Conservation (phyloP, 2,113 vertebrate species). For the Megaptera novaeangliae region DNA sequence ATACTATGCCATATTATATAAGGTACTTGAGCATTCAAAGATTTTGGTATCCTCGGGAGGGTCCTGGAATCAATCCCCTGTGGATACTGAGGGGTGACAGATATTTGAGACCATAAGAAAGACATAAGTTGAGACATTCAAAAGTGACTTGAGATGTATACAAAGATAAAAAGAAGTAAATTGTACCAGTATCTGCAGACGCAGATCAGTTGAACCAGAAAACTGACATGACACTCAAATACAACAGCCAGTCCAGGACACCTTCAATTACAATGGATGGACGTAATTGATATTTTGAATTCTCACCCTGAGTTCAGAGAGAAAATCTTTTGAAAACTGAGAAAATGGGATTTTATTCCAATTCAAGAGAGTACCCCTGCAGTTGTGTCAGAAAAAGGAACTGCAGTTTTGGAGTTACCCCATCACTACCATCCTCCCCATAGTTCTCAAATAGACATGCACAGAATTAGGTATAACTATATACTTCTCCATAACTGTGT, state of each 20-base stretch:
- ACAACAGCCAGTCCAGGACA: neutral
- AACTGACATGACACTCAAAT: neutral
- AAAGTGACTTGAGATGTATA: neutral
- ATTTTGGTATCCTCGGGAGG: neutral
- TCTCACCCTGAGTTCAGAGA: neutral
- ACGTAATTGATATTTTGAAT: neutral
- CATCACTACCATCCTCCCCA: neutral
- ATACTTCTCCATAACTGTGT: neutral
- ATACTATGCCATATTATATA: neutral
- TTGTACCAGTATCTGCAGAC: neutral
- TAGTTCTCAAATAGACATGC: neutral
- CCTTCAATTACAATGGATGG: neutral
- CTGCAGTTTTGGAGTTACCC: neutral
- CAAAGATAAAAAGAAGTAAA: neutral
- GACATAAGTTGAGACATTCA: neutral
- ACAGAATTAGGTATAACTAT: neutral
- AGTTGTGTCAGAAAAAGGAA: neutral
- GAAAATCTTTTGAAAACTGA: neutral
- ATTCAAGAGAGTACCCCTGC: neutral
- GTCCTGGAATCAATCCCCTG: neutral
- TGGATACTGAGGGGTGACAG: neutral
- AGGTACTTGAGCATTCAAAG: neutral
- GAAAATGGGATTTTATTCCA: neutral
- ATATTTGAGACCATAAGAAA: neutral
- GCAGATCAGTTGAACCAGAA: neutral